Base-by-base conservation (phyloP, 2,888 invertebrate genomes). In the Drosophila hawaiiensis region DNA sequence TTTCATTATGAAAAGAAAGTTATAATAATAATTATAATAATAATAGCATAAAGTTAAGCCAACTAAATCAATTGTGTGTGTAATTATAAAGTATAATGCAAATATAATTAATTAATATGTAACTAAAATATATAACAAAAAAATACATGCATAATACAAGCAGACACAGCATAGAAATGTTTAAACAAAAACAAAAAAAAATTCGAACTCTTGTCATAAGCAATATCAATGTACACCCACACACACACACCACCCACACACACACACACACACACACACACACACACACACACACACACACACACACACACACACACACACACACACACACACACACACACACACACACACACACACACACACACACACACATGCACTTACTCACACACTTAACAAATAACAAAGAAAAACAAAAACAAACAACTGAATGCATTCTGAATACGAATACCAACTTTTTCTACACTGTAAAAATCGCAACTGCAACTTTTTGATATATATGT, bases 401-500 rank as follows among this genome's bases (percentile, higher is more conserved):
- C 56, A 58, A 54, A n/a, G 43, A 39, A 49, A 41, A 71, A 55
- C 58, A 29, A n/a, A 28, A 50, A 37, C 28, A 56, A 64, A 56
- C 41, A 70, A 80, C 72, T 73, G 69, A 67, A 64, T 52, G 58
- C 74, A 78, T 80, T 89, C 82, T 80, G 72, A 75, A 63, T 63
- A 70, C 43, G 54, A 70, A 59, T 66, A 63, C 55, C 53, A 66
- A 76, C 83, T 78, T 83, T 90, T 89, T 90, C 89, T 87, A 87
- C 90, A 87, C 89, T 90, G 90, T 87, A 87, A 85, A 87, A 87
- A 84, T 85, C 53, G 76, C 78, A 82, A 85, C 77, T 75, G 86
- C 82, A 83, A 76, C 70, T 58, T 79, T 88, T 87, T 85, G 83
- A 89, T 89, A 84, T 52, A 50, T 19, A 61, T 47, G 28, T 58